Evolutionary conservation across 2,888 invertebrate genomes (phyloP).

Genomic region (Cheiracanthium punctorium): DNA sequence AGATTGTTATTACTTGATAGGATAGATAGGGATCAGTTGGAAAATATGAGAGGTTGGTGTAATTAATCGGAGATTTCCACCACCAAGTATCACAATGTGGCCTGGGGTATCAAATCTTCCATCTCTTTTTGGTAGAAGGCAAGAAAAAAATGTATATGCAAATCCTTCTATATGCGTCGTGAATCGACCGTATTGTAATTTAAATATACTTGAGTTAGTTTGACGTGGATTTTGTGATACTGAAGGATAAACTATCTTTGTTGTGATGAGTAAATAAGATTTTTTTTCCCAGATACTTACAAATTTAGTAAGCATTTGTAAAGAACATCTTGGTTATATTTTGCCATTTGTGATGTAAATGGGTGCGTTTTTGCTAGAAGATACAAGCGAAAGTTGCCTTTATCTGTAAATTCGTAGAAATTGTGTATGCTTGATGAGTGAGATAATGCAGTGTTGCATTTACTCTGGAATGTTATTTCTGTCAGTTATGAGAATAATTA

Average conservation of each 20-base stretch:
- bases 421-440: too few species aligned
- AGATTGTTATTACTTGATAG: constrained; percentile 26
- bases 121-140: neutral
- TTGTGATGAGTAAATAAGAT: neutral
- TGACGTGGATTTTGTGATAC: neutral
- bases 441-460: too few species aligned
- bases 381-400: too few species aligned
- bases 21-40: neutral
- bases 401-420: too few species aligned
- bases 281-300: neutral
- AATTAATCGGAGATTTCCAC: constrained; percentile 9
- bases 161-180: neutral
- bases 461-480: too few species aligned
- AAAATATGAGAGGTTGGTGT: constrained; percentile 2
- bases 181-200: neutral
- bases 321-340: constrained; percentile 4
- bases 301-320: neutral
- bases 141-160: constrained; percentile 7
- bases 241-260: neutral
- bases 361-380: too few species aligned
- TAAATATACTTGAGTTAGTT: neutral
- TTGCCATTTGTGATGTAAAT: neutral
- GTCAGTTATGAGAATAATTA: too few species aligned
- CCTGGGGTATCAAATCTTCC: neutral
- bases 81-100: neutral